phyloP scores from a whole-genome alignment of 2,113 vertebrate genomes.

The Otis tarda region DNA sequence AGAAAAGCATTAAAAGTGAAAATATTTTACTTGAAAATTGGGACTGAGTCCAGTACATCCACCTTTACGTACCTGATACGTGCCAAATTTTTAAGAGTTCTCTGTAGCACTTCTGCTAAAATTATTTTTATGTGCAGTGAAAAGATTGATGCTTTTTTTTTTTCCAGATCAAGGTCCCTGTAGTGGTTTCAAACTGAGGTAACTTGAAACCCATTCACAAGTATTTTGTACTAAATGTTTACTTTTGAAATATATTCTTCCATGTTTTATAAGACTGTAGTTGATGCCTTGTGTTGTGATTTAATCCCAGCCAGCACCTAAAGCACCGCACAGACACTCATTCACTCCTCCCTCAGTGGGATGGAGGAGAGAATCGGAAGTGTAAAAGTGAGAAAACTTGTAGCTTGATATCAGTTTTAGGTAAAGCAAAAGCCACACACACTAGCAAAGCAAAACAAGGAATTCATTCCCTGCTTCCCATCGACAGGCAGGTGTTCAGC shows the following conservation, averaged over 20 bases:
- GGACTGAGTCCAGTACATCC: neutral
- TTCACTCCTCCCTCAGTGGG: too few relatives aligned
- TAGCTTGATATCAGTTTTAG: too few relatives aligned
- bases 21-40: neutral
- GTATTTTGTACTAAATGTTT: neutral
- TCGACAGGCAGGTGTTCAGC: too few relatives aligned
- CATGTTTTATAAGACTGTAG: neutral
- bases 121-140: neutral
- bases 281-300: neutral
- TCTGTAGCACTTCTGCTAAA: neutral
- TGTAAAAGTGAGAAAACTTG: too few relatives aligned
- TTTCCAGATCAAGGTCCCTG: neutral
- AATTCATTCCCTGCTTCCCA: too few relatives aligned
- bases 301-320: too few relatives aligned
- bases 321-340: too few relatives aligned
- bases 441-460: too few relatives aligned
- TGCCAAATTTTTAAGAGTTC: neutral
- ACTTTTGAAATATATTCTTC: neutral
- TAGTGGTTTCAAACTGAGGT: neutral
- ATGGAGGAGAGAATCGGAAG: too few relatives aligned
- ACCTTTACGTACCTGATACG: neutral
- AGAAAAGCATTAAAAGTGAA: neutral
- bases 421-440: too few relatives aligned
- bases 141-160: neutral
- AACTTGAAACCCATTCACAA: neutral